Conservation (phyloP, 2,888 invertebrate genomes). For the Drosophila lacicola region DNA sequence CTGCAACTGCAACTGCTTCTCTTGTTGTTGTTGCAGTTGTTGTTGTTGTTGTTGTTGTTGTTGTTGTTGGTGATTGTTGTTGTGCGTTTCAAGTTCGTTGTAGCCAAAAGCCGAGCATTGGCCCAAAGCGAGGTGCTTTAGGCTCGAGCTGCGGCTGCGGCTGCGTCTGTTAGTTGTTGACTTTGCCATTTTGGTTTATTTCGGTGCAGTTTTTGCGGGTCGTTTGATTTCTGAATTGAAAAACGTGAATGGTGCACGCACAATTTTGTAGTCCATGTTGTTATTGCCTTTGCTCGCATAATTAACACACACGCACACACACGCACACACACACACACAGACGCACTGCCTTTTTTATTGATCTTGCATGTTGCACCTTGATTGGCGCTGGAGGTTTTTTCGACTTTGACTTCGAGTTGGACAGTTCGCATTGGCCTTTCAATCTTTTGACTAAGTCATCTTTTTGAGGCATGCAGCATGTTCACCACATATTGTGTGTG, state of each 20-base stretch:
- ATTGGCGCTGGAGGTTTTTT: conserved; percentile 54
- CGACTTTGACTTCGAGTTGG: conserved; percentile 42
- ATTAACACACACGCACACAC: conserved; percentile 41
- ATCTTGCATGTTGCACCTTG: conserved; percentile 70
- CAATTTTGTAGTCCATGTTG: conserved; percentile 31
- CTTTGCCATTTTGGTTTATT: conserved; percentile 57
- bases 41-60: conserved; percentile 36
- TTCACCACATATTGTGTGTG: background rate
- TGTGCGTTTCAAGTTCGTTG: conserved; percentile 65
- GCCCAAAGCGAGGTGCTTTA: conserved; percentile 30
- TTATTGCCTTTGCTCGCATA: conserved; percentile 41
- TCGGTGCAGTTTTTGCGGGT: conserved; percentile 44
- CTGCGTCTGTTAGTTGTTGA: conserved; percentile 17
- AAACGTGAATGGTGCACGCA: conserved; percentile 77
- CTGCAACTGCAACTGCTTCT: conserved; percentile 52
- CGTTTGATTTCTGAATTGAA: conserved; percentile 52
- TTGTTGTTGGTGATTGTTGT: conserved; percentile 54
- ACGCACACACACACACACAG: conserved; percentile 4
- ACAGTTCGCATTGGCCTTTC: conserved; percentile 42
- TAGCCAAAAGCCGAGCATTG: conserved; percentile 24
- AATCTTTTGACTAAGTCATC: conserved; percentile 1
- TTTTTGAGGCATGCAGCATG: background rate
- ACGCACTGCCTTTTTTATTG: conserved; percentile 39
- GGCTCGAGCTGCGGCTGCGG: background rate
- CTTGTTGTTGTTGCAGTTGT: conserved; percentile 25